Percentiles rank a stretch among this genome's conserved stretches.
Evolutionary conservation across 2,888 invertebrate species (phyloP).

Genomic region (Eurois occulta): DNA sequence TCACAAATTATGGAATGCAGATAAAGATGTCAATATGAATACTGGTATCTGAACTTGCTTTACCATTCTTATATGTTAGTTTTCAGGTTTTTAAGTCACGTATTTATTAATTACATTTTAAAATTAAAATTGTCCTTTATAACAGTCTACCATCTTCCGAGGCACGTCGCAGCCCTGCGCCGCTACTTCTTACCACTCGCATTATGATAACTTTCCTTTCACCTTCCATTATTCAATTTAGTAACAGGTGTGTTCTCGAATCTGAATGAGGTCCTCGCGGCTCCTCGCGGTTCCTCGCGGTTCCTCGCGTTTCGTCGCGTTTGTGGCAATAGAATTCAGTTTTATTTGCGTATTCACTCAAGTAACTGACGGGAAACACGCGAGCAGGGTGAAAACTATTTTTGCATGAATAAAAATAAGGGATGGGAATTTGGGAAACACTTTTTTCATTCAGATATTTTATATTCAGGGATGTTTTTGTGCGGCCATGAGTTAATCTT

Average conservation of each 20-base stretch:
- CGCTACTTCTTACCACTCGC: conserved; percentile 68
- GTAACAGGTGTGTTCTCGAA: conserved; percentile 84
- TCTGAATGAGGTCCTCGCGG: conserved; percentile 78
- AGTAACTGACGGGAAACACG: conserved; percentile 48
- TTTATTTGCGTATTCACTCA: conserved; percentile 62
- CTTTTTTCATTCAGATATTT: neutral
- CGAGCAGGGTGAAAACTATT: conserved; percentile 43
- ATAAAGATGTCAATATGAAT: too few relatives aligned
- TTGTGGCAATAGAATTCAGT: conserved; percentile 59
- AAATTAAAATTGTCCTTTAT: conserved; percentile 7
- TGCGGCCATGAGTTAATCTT: neutral
- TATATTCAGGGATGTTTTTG: neutral
- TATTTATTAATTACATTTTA: neutral
- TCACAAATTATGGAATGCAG: too few relatives aligned
- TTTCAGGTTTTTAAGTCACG: neutral
- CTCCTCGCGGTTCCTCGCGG: conserved; percentile 57
- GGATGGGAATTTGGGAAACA: neutral
- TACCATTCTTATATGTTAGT: too few relatives aligned
- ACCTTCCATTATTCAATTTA: conserved; percentile 88
- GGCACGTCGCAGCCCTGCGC: conserved; percentile 60
- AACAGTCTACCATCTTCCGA: conserved; percentile 9
- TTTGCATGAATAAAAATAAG: conserved; percentile 16
- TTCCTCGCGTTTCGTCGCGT: conserved; percentile 64
- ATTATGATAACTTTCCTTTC: conserved; percentile 88
- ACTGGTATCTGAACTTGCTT: too few relatives aligned